Evolutionary conservation across 1,140 invertebrate genomes (phyloP), one percentile per base, ranked within the genome.

Genomic region (Aphidius gifuensis): DNA sequence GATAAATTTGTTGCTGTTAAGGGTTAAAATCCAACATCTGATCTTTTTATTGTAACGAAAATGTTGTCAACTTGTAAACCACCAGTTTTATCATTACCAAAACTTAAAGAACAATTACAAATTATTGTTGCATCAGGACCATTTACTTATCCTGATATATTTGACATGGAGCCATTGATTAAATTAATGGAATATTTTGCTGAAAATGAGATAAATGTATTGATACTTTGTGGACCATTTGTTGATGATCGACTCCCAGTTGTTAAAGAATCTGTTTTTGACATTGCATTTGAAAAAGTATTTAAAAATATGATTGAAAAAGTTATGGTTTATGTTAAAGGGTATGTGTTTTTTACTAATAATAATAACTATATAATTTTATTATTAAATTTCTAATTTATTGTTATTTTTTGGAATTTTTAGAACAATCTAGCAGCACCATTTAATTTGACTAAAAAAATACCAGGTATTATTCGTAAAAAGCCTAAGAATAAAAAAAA

Each of bases 141-240:
- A 0, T 96, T 90, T 68, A 92, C 92, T 1, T 84, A 88, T 2
- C 83, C 84, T 6, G 89, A 92, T 58, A 90, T 89, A 71, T 73
- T 94, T 56, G 74, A 83, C 2, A 96, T 90, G 76, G 89, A 95
- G 68, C 92, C 93, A 0, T 78, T 96, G 9, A 85, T 86, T 65
- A 91, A 94, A 71, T 79, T 96, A 3, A 78, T 94, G 21, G 79
- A 85, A 23, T 85, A 88, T 66, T 83, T 93, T 1, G 77, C 80
- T 21, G 78, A 87, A 9, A 83, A 90, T 50, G 84, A 87, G 69
- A 94, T 94, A 3, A 87, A 96, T 74, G 77, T 95, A 5, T 83
- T 92, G 42, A 84, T 97, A 66, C 78, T 96, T 54, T 83, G 90
- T 6, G 94, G 94, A 0, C 93, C 94, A 5, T 93, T 96, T 69